Base-by-base conservation (phyloP, 1,140 invertebrate species). In the Trichonephila inaurata region DNA sequence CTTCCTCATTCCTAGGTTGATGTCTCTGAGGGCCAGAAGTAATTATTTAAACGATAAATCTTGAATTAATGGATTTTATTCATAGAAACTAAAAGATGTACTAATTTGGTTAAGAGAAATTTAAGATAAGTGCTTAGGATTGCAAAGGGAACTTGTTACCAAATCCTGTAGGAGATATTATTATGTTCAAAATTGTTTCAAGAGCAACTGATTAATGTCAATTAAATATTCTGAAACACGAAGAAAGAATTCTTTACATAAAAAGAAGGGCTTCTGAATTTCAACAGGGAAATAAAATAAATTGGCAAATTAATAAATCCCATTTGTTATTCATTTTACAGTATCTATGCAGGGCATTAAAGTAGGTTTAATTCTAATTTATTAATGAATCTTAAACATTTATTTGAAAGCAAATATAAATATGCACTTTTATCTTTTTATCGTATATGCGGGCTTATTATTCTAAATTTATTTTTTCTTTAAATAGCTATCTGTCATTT, bases 131-230 rank as follows among this genome's bases (percentile, higher is more conserved):
- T 77, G 28, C 14, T 2, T 28, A 12, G 28, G 72, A 77, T 33
- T 77, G 72, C 72, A 19, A 33, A 16, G 28, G 16, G 72, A 18
- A 18, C 16, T 33, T 77, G 33, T 77, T 77, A 77, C 19, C 72
- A 77, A 77, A 12, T 77, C 72, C 72, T 77, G 72, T 77, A 33
- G 72, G 72, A 77, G 72, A 77, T 77, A 77, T 77, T 77, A 77
- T 77, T 77, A 40, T 40, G 72, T 77, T 77, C 72, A 28, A 19
- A 77, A 77, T 77, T 77, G 72, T 77, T 77, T 77, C 72, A 77
- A 14, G 72, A 28, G 33, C 33, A 77, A 18, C 72, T 6, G 33
- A 77, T 77, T 77, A 77, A 77, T 77, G 72, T 14, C 72, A 77
- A 77, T 40, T 33, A 77, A 77, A 77, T 24, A 77, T 40, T 14